Evolutionary conservation across 2,113 vertebrate genomes (phyloP).

Genomic region (Syrrhaptes paradoxus): DNA sequence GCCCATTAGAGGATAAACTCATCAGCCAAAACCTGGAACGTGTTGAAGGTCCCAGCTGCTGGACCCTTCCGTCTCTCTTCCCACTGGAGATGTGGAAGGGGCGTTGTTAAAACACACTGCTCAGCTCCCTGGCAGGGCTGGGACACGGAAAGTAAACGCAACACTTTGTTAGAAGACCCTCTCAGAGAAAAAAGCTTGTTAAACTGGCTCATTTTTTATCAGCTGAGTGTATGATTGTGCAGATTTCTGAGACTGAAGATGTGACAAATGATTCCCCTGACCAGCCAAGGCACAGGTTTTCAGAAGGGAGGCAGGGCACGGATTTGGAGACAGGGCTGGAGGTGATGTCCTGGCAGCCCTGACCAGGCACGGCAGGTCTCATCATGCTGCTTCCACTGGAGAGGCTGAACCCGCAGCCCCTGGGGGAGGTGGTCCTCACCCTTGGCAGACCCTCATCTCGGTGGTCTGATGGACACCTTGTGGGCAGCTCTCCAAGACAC

Average conservation of each 20-base stretch:
- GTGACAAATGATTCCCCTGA: background rate
- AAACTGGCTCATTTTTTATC: constrained; percentile 15
- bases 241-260: background rate
- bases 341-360: background rate
- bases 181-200: background rate
- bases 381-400: accelerated
- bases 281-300: background rate
- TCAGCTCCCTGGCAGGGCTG: background rate
- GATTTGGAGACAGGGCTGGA: background rate
- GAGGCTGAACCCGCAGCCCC: background rate
- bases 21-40: background rate
- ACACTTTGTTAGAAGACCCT: background rate
- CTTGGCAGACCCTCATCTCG: background rate
- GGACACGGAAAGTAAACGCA: background rate
- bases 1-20: background rate
- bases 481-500: background rate
- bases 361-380: accelerated
- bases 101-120: background rate
- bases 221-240: background rate
- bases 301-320: background rate
- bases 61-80: background rate
- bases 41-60: background rate
- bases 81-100: accelerated
- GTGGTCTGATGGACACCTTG: background rate
- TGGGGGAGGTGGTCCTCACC: background rate